Percentiles rank a stretch among this genome's conserved stretches.
Evolutionary conservation across 2,888 invertebrate genomes (phyloP).

Genomic region (Crematogaster levior): DNA sequence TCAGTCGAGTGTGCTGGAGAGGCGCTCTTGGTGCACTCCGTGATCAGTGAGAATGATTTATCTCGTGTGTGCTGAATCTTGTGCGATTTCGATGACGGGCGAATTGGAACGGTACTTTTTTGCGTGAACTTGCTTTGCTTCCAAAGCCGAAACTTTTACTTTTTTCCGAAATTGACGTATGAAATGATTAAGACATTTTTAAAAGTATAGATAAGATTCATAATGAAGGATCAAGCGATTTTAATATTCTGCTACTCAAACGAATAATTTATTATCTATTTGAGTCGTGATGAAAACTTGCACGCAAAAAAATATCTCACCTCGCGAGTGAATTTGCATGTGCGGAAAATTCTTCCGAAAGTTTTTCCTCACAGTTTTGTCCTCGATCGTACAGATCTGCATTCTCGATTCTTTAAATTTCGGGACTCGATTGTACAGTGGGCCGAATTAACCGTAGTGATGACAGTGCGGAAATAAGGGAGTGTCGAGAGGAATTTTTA

Average conservation of each 20-base stretch:
- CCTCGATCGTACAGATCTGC: not conserved
- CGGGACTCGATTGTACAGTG: not conserved
- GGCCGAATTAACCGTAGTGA: slow-evolving; percentile 11
- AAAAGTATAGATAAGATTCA: not conserved
- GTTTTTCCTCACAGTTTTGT: not conserved
- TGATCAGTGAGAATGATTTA: slow-evolving; percentile 31
- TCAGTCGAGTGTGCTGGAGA: slow-evolving; percentile 20
- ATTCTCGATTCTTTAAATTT: not conserved
- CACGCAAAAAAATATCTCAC: slow-evolving; percentile 2
- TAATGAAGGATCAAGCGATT: not conserved
- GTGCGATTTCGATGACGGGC: slow-evolving; percentile 12
- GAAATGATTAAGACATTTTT: not conserved
- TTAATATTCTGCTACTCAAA: not conserved
- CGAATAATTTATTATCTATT: not conserved
- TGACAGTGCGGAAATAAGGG: slow-evolving; percentile 20
- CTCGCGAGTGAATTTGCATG: slow-evolving; percentile 5
- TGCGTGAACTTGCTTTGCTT: slow-evolving; percentile 6
- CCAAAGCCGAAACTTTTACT: not conserved
- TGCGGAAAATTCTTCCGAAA: not conserved
- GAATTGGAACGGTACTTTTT: not conserved
- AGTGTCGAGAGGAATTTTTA: slow-evolving; percentile 3
- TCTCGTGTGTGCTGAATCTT: slow-evolving; percentile 18
- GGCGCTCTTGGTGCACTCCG: not conserved
- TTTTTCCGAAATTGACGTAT: not conserved
- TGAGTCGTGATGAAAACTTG: slow-evolving; percentile 7